Base-by-base conservation (phyloP, 64 coral and sea anemone species). In the Hydrozoanthus tunicans region DNA sequence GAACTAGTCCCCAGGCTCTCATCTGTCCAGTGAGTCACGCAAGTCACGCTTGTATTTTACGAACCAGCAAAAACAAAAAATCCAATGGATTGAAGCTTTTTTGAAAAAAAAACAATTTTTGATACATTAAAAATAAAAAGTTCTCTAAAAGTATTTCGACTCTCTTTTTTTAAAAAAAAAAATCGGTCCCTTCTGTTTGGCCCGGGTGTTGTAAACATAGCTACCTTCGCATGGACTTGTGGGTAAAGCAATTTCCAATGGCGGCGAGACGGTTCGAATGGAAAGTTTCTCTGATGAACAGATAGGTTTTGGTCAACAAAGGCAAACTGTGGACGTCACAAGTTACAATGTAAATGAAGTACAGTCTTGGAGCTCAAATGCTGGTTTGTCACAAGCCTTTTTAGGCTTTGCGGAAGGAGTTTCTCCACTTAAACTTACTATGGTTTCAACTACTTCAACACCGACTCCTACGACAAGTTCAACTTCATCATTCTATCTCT, bases 361-460 rank as follows among this genome's bases (percentile, higher is more conserved):
- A 53, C 64, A 79, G 17, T 25, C 5, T 9, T 77, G 60, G 62
- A 66, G 71, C 59, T 69, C 56, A n/a, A 79, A 66, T 78, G 51
- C 70, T 59, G 68, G 84, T 58, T 88, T 88, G 3, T 74, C 84
- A 43, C 84, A 88, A 60, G 84, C 84, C 24, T 88, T 88, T 17
- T 56, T 88, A 59, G 84, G 84, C 3, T 73, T 73, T 73, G 53
- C 83, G 11, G 83, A 86, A 13, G 68, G 20, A 59, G 55, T 73
- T 58, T 56, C 57, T 73, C 68, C 69, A 74, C 23, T 51, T 25
- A 74, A 70, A 73, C 84, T 13, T 23, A 89, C 68, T 90, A 97
- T 97, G 95, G 95, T 97, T 92, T 97, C 95, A 17, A 96, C 95
- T 56, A 89, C 95, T 62, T 94, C 95, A 2, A 85, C 95, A 25